A percentile compares a stretch with the other conserved stretches of the same genome.
phyloP scores from a whole-genome alignment of 2,888 invertebrate genomes.

The Rhyacophila evoluta region DNA sequence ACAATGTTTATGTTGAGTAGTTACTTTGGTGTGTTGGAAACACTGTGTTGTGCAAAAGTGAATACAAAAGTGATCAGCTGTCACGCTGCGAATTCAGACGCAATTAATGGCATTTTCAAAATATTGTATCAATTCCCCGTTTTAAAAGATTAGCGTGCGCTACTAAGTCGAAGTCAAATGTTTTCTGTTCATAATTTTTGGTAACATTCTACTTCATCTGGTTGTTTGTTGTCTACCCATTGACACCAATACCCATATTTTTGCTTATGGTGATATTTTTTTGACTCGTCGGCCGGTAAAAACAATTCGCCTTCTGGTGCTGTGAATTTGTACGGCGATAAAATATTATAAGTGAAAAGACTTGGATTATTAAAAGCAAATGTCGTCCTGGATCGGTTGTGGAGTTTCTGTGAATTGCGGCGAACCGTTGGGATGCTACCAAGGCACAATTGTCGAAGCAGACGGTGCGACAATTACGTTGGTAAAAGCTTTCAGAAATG shows the following conservation, averaged over 20 bases:
- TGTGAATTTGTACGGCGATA: background rate
- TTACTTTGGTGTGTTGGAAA: too few relatives aligned
- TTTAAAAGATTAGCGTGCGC: too few relatives aligned
- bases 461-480: conserved; percentile 80
- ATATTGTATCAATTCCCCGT: background rate
- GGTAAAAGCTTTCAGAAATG: conserved; percentile 86
- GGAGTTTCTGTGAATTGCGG: conserved; percentile 88
- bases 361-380: conserved; percentile 55
- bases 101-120: background rate
- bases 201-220: background rate
- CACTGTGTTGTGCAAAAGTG: too few relatives aligned
- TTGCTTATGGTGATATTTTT: conserved; percentile 11
- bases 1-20: too few relatives aligned
- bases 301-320: background rate
- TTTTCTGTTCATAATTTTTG: background rate
- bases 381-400: conserved; percentile 80
- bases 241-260: conserved; percentile 22
- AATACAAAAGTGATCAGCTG: background rate
- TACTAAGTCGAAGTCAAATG: background rate
- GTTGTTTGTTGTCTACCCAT: background rate
- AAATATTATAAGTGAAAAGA: background rate
- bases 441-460: conserved; percentile 81
- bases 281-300: conserved; percentile 1
- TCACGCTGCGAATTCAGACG: background rate
- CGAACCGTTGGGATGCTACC: conserved; percentile 82